Conservation (phyloP, 1,140 invertebrate genomes). For the Coptotermes formosanus region DNA sequence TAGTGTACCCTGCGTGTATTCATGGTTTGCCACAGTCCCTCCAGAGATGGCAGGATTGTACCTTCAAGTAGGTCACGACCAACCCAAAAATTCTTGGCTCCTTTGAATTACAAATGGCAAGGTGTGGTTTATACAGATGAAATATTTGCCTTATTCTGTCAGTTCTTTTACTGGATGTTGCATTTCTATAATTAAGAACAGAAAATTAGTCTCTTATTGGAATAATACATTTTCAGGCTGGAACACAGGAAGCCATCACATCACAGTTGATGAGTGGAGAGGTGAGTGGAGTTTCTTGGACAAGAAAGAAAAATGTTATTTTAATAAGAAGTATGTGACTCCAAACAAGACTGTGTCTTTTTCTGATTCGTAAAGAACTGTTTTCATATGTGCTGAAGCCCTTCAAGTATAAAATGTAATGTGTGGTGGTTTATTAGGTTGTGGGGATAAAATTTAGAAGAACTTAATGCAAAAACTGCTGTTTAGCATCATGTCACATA, state of each 20-base stretch:
- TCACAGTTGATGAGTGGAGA: slow-evolving; percentile 52
- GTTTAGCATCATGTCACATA: background rate
- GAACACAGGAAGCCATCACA: slow-evolving; percentile 50
- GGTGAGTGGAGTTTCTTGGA: slow-evolving; percentile 26
- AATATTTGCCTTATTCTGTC: too few species aligned
- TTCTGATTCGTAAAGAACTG: background rate
- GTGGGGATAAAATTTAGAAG: background rate
- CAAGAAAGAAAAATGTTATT: background rate
- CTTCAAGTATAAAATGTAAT: background rate
- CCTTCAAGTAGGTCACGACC: too few species aligned
- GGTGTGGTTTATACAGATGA: too few species aligned
- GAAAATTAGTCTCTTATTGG: too few species aligned
- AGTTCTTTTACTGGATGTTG: too few species aligned
- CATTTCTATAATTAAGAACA: too few species aligned
- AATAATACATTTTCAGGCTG: slow-evolving; percentile 49
- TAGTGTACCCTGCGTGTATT: too few species aligned
- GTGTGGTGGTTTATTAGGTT: background rate
- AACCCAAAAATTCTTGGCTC: too few species aligned
- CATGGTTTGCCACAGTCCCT: too few species aligned
- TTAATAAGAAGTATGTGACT: background rate
- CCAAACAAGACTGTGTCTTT: background rate
- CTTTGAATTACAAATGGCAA: too few species aligned
- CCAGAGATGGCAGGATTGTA: too few species aligned
- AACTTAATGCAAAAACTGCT: background rate
- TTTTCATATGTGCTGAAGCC: background rate